These are phyloP conservation scores for Gryllus bimaculatus DNA, from an alignment of 1,140 invertebrate species.

Conservation along the genomic window DNA sequence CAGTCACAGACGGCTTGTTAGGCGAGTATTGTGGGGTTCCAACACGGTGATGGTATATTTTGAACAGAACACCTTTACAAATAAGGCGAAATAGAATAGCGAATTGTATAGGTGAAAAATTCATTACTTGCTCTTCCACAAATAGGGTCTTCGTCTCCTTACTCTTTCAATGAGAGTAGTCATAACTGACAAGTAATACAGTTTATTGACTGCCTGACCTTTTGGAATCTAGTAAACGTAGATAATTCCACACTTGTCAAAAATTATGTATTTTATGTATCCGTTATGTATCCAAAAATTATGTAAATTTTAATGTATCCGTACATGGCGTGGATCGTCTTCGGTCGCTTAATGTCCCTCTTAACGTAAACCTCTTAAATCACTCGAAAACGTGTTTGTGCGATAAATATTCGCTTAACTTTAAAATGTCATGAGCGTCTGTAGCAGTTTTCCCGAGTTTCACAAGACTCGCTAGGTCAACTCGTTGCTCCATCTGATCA, in stretches of 20 bases:
- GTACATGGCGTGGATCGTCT: too few relatives aligned
- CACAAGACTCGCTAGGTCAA: constrained; percentile 12
- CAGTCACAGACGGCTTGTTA: constrained; percentile 26
- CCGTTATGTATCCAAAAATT: too few relatives aligned
- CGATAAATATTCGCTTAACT: background rate
- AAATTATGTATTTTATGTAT: too few relatives aligned
- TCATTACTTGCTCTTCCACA: constrained; percentile 22
- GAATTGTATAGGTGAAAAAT: constrained; percentile 21
- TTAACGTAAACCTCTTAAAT: constrained; percentile 19
- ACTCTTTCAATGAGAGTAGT: constrained; percentile 22
- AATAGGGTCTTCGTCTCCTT: constrained; percentile 15
- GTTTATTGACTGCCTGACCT: constrained; percentile 28
- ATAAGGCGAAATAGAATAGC: constrained; percentile 17
- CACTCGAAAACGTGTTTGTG: constrained; percentile 20
- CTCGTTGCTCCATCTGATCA: constrained; percentile 14
- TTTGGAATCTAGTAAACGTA: constrained; percentile 29
- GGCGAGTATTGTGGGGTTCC: constrained; percentile 24
- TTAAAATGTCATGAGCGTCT: constrained; percentile 18
- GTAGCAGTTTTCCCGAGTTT: constrained; percentile 9
- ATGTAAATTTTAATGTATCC: too few relatives aligned
- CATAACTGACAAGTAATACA: constrained; percentile 28
- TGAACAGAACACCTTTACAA: constrained; percentile 22
- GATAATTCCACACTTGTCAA: constrained; percentile 27
- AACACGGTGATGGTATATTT: constrained; percentile 25
- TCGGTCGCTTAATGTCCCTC: constrained; percentile 19